These are phyloP conservation scores for Cotesia chilonis DNA, from an alignment of 1,140 invertebrate genomes.

Conservation along the genomic window DNA sequence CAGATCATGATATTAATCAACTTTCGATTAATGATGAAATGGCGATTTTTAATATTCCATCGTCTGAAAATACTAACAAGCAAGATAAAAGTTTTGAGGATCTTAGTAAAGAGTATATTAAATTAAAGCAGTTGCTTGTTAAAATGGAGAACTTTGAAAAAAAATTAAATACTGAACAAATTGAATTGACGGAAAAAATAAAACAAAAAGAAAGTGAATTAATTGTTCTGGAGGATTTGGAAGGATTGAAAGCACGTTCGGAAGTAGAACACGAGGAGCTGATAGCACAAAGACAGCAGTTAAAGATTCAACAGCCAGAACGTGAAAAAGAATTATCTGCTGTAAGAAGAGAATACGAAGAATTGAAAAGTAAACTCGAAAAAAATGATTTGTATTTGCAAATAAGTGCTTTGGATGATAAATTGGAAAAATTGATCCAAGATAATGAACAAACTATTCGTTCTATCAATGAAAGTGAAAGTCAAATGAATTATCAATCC, in stretches of 20 bases:
- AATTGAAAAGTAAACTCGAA: slow-evolving; percentile 51
- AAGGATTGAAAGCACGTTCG: slow-evolving; percentile 45
- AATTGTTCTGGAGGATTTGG: slow-evolving; percentile 48
- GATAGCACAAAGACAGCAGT: slow-evolving; percentile 43
- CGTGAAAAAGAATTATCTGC: slow-evolving; percentile 46
- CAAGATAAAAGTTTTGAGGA: slow-evolving; percentile 46
- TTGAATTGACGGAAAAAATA: slow-evolving; percentile 49
- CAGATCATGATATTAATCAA: slow-evolving; percentile 42
- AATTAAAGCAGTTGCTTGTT: slow-evolving; percentile 49
- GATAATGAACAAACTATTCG: slow-evolving; percentile 47
- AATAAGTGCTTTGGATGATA: slow-evolving; percentile 56
- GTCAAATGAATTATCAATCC: slow-evolving; percentile 48
- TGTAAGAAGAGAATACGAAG: slow-evolving; percentile 45
- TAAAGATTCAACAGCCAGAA: slow-evolving; percentile 44
- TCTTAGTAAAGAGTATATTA: slow-evolving; percentile 49
- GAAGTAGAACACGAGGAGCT: slow-evolving; percentile 49
- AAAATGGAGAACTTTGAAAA: slow-evolving; percentile 57
- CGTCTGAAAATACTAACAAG: slow-evolving; percentile 37
- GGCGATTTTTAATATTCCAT: slow-evolving; percentile 46
- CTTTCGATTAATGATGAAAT: slow-evolving; percentile 47
- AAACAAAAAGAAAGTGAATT: slow-evolving; percentile 47
- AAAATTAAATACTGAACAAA: slow-evolving; percentile 51
- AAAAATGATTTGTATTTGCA: slow-evolving; percentile 56
- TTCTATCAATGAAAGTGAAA: slow-evolving; percentile 47
- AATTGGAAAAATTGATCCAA: slow-evolving; percentile 49